Conservation (phyloP, 1,140 invertebrate species). For the Drosophila novamexicana region DNA sequence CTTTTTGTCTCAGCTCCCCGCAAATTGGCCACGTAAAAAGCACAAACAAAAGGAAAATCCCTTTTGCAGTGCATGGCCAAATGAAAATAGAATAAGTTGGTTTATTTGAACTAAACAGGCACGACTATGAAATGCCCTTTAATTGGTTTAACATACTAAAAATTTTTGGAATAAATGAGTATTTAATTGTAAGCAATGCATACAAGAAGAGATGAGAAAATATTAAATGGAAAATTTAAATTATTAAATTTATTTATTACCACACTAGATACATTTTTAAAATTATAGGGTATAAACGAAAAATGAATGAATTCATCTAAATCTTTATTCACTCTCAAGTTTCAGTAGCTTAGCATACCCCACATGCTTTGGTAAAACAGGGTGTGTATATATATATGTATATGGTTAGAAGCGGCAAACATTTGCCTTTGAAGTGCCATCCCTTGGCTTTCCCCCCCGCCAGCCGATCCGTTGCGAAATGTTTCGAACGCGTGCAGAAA, state of each 20-base stretch:
- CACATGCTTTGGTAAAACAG: background rate
- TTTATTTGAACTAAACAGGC: background rate
- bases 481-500: slow-evolving; percentile 67
- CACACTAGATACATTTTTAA: no score
- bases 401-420: slow-evolving; percentile 41
- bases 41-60: slow-evolving; percentile 21
- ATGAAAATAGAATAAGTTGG: slow-evolving; percentile 48
- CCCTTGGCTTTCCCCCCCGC: background rate
- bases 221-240: no score
- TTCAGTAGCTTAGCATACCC: background rate
- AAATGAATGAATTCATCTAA: background rate
- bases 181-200: no score
- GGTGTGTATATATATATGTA: slow-evolving; percentile 3
- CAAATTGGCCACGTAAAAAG: slow-evolving; percentile 62
- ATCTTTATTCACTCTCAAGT: background rate
- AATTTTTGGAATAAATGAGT: no score
- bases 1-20: slow-evolving; percentile 13
- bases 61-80: slow-evolving; percentile 39
- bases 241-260: no score
- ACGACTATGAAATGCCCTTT: slow-evolving; percentile 3
- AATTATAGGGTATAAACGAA: background rate
- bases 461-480: slow-evolving; percentile 9
- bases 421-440: slow-evolving; percentile 66
- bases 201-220: no score
- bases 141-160: no score